phyloP scores from a whole-genome alignment of 2,797 vertebrate genomes.

The Coluber constrictor region DNA sequence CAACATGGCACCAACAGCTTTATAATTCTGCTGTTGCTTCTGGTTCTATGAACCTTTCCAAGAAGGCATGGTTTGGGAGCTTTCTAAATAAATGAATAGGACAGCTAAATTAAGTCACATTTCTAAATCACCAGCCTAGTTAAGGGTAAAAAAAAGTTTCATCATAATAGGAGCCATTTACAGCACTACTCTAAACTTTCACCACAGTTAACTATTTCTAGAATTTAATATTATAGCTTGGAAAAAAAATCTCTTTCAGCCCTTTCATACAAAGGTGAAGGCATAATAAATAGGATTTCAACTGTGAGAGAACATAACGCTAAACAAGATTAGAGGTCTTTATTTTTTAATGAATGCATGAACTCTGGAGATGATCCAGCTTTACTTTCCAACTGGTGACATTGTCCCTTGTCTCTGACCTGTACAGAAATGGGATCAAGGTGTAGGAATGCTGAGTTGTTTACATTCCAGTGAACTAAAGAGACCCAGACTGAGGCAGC shows the following conservation, averaged over 20 bases:
- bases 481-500: conserved; percentile 40
- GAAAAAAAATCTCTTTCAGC: neutral
- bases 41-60: neutral
- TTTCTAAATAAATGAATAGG: neutral
- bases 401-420: conserved; percentile 39
- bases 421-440: neutral
- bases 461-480: conserved; percentile 45
- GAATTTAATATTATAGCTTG: neutral
- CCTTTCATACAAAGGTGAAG: neutral
- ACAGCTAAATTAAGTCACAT: neutral
- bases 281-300: conserved; percentile 8
- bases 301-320: conserved; percentile 1
- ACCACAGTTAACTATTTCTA: neutral
- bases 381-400: conserved; percentile 52
- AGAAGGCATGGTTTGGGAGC: neutral
- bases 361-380: conserved; percentile 34
- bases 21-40: neutral
- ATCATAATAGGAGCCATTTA: neutral
- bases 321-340: conserved; percentile 20
- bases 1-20: neutral
- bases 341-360: conserved; percentile 14
- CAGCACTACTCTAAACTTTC: neutral
- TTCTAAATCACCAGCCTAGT: neutral
- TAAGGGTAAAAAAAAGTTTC: neutral
- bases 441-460: conserved; percentile 36